phyloP scores from a whole-genome alignment of 2,113 vertebrate species.

The Dipodomys spectabilis region DNA sequence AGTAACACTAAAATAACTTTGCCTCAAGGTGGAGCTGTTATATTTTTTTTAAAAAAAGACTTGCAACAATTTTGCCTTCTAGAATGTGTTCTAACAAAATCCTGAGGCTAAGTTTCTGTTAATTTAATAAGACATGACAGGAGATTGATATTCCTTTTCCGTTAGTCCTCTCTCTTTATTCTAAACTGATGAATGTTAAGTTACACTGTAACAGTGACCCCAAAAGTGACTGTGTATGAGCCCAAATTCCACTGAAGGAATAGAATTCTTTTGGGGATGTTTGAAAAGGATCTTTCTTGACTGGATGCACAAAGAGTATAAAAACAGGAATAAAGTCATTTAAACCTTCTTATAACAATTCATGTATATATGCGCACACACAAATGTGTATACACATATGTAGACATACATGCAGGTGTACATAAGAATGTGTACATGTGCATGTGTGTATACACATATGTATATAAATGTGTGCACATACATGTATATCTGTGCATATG shows the following conservation, averaged over 20 bases:
- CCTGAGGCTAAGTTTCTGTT: slow-evolving; percentile 33
- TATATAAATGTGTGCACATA: too few relatives aligned
- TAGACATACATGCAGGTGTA: too few relatives aligned
- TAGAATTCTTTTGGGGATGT: not conserved
- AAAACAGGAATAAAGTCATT: not conserved
- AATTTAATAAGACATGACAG: slow-evolving; percentile 56
- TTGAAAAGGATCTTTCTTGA: slow-evolving; percentile 38
- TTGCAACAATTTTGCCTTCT: not conserved
- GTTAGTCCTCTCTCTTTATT: not conserved
- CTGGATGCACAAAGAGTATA: slow-evolving; percentile 37
- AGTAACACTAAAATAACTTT: not conserved
- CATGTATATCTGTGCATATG: too few relatives aligned
- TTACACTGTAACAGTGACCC: not conserved
- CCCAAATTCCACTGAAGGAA: not conserved
- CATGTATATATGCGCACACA: too few relatives aligned
- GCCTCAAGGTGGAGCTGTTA: slow-evolving; percentile 86
- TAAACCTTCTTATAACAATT: slow-evolving; percentile 23
- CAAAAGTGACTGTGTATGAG: not conserved
- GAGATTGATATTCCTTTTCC: not conserved
- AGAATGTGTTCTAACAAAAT: slow-evolving; percentile 46
- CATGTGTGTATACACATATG: too few relatives aligned
- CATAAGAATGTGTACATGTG: too few relatives aligned
- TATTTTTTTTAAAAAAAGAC: slow-evolving; percentile 73
- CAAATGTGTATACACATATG: too few relatives aligned
- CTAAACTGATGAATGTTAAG: slow-evolving; percentile 34